A percentile compares a stretch with the other conserved stretches of the same genome.
Evolutionary conservation across 2,113 vertebrate genomes (phyloP).

Genomic region (Pelusios castaneus): DNA sequence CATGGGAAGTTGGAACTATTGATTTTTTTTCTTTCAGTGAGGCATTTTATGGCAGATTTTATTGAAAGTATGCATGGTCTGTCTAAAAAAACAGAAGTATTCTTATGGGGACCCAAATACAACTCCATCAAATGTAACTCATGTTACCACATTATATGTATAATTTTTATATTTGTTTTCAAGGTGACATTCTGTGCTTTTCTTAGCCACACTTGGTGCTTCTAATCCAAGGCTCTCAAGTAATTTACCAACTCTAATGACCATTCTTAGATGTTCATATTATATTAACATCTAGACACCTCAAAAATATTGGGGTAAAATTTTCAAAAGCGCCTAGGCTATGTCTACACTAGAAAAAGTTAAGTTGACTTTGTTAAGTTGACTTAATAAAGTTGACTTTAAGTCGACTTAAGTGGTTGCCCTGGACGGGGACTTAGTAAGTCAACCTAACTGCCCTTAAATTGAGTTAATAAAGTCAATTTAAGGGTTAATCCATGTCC

Average conservation of each 20-base stretch:
- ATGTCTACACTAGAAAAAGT: no score
- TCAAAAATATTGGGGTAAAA: not conserved
- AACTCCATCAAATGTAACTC: not conserved
- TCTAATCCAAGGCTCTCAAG: not conserved
- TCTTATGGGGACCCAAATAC: not conserved
- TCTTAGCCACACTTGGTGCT: not conserved
- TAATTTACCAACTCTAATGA: not conserved
- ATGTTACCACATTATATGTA: not conserved
- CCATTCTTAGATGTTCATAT: not conserved
- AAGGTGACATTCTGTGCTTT: not conserved
- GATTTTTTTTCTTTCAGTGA: constrained; percentile 36
- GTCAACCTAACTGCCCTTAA: no score
- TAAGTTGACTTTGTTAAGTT: no score
- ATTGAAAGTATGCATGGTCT: not conserved
- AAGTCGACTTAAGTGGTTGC: no score
- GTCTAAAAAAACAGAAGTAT: constrained; percentile 5
- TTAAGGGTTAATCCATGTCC: no score
- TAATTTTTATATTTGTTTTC: not conserved
- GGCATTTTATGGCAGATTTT: constrained; percentile 32
- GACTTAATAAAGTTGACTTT: no score
- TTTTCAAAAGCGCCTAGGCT: not conserved
- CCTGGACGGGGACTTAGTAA: no score
- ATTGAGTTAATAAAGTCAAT: no score
- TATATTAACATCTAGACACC: not conserved
- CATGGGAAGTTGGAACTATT: not conserved